Conservation (phyloP, 2,797 vertebrate species). For the Arctocebus calabarensis region DNA sequence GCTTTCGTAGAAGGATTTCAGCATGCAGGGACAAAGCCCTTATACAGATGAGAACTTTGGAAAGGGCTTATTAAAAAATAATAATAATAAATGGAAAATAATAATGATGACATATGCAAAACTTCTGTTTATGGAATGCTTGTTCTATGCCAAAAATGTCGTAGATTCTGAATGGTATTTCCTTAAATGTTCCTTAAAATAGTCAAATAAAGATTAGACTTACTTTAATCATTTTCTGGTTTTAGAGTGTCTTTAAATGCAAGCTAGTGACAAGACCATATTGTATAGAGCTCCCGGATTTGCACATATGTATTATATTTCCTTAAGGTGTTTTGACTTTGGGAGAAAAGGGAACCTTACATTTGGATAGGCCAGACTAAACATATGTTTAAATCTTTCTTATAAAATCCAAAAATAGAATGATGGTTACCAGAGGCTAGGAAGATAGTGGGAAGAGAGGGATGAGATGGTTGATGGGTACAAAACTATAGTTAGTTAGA, state of each 20-base stretch:
- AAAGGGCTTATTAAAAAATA: neutral
- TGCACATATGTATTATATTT: neutral
- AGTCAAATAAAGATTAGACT: conserved; percentile 16
- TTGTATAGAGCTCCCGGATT: neutral
- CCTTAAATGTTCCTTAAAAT: conserved; percentile 28
- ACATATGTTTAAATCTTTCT: neutral
- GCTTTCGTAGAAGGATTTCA: neutral
- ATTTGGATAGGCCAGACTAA: neutral
- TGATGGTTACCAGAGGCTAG: too few relatives aligned
- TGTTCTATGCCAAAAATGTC: conserved; percentile 22
- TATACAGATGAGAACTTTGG: neutral
- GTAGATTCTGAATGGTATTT: neutral
- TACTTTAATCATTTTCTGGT: conserved; percentile 25
- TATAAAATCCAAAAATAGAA: neutral
- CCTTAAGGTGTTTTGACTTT: conserved; percentile 41
- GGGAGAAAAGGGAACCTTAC: neutral
- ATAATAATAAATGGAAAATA: conserved; percentile 17
- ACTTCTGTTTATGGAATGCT: neutral
- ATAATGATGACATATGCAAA: neutral
- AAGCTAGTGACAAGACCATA: neutral
- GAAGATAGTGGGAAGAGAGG: too few relatives aligned
- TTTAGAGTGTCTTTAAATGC: neutral
- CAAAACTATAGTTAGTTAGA: too few relatives aligned
- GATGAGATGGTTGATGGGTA: too few relatives aligned
- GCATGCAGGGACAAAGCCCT: neutral